Evolutionary conservation across 2,113 vertebrate species (phyloP).

Genomic region (Peromyscus californicus): DNA sequence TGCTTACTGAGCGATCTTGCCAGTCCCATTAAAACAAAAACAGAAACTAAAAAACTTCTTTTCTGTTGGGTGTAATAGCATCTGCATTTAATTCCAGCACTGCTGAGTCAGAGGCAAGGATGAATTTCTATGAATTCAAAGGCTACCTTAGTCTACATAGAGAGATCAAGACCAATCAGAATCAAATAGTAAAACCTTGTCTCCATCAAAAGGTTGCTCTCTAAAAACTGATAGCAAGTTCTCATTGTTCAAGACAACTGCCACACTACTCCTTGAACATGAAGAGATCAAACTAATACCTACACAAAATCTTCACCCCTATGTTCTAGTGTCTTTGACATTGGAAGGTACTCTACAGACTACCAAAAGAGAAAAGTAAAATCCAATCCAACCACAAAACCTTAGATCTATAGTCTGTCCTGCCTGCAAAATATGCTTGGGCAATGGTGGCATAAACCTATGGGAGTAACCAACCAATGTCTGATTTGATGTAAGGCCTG

Average conservation of each 20-base stretch:
- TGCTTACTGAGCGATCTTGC: background rate
- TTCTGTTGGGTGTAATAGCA: background rate
- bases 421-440: background rate
- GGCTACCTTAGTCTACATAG: too few species aligned
- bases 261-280: background rate
- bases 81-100: background rate
- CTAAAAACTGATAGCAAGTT: background rate
- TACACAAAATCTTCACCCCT: background rate
- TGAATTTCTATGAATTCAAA: background rate
- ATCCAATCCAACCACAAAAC: background rate
- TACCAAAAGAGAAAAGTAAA: background rate
- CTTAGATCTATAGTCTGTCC: background rate
- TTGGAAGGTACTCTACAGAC: background rate
- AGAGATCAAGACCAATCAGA: background rate
- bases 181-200: background rate
- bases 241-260: background rate
- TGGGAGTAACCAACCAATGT: background rate
- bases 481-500: background rate
- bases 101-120: background rate
- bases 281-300: background rate
- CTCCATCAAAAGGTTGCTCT: background rate
- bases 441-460: background rate
- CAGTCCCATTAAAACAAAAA: background rate
- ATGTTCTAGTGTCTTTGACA: background rate
- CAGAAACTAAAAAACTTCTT: background rate